Conservation (phyloP, 2,888 invertebrate genomes). For the Polydrusus cervinus region DNA sequence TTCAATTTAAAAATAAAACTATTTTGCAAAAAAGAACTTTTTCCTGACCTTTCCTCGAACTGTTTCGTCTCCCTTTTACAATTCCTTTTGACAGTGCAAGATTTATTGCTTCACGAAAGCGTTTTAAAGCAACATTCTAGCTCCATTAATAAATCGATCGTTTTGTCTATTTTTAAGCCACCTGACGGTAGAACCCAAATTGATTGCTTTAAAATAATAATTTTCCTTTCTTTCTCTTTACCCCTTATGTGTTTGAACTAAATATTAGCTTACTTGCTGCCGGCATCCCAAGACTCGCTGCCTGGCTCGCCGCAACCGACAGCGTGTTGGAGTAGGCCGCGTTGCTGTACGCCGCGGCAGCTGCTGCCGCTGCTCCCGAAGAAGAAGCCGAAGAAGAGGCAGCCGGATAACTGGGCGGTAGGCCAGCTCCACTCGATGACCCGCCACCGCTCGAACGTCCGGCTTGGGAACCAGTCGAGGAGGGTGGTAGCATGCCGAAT, state of each 20-base stretch:
- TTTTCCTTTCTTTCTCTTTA: too few relatives aligned
- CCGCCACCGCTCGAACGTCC: slow-evolving; percentile 64
- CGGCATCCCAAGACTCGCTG: slow-evolving; percentile 86
- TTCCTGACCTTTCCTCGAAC: too few relatives aligned
- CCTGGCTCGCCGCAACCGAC: slow-evolving; percentile 90
- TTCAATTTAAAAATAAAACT: too few relatives aligned
- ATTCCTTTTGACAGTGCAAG: too few relatives aligned
- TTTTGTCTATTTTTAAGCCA: too few relatives aligned
- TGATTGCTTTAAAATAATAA: too few relatives aligned
- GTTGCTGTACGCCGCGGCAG: slow-evolving; percentile 67
- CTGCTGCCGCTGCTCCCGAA: slow-evolving; percentile 59
- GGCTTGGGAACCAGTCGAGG: slow-evolving; percentile 62
- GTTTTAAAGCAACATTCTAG: too few relatives aligned
- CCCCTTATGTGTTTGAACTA: not conserved
- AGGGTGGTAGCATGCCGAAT: slow-evolving; percentile 68
- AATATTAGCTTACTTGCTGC: slow-evolving; percentile 78
- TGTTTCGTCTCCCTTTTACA: too few relatives aligned
- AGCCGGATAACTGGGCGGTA: slow-evolving; percentile 65
- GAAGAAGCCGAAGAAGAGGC: slow-evolving; percentile 56
- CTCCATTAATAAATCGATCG: too few relatives aligned
- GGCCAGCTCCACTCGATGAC: slow-evolving; percentile 34
- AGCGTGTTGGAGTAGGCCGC: slow-evolving; percentile 80
- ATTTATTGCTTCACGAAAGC: too few relatives aligned
- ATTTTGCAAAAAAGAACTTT: too few relatives aligned
- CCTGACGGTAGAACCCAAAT: too few relatives aligned